Conservation (phyloP, 2,113 vertebrate genomes). For the Alces alces region DNA sequence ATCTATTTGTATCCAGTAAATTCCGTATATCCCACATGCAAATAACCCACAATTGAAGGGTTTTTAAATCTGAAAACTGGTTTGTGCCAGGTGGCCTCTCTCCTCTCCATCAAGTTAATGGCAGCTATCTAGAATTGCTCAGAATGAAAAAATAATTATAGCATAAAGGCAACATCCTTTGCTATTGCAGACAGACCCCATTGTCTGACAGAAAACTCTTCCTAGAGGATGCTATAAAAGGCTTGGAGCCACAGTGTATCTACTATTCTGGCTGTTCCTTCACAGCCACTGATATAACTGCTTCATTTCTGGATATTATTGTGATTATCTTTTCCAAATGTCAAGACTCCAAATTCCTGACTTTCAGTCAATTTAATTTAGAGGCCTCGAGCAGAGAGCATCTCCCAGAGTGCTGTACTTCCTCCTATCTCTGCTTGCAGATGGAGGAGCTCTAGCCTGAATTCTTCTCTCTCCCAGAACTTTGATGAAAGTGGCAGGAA, state of each 20-base stretch:
- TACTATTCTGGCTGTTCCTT: background rate
- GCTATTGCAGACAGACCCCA: background rate
- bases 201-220: background rate
- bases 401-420: background rate
- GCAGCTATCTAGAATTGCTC: background rate
- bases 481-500: background rate
- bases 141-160: background rate
- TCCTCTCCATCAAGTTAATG: background rate
- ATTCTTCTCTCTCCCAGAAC: background rate
- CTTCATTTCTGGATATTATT: background rate
- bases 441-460: background rate
- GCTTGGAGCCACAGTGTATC: background rate
- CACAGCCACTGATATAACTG: background rate
- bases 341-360: background rate
- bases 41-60: background rate
- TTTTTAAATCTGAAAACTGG: background rate
- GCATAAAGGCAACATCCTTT: background rate
- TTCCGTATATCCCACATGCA: background rate
- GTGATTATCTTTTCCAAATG: background rate
- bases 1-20: background rate
- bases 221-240: background rate
- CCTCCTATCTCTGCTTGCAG: background rate
- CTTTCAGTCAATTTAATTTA: background rate
- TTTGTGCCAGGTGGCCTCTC: background rate
- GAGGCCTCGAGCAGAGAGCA: background rate